Evolutionary conservation across 2,888 invertebrate species (phyloP), one percentile per base, ranked within the genome.

Genomic region (Anodontia alba): DNA sequence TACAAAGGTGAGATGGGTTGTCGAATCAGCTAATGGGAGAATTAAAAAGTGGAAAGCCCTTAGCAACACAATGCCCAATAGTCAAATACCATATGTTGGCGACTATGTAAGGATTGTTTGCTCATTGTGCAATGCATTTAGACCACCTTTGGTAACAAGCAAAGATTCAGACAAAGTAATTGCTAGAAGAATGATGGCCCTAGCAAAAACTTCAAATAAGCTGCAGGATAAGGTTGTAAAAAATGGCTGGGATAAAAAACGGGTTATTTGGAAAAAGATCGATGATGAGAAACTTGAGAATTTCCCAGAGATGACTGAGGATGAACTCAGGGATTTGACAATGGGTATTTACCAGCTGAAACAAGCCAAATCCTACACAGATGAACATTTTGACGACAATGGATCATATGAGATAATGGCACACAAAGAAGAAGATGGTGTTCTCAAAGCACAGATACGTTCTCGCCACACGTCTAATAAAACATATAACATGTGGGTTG

Each of bases 1-100:
- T 10, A 86, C 84, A 23, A 66, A 74, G 31, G 67, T 74, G 2
- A 33, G 67, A 20, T 74, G 74, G 66, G 74, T 74, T n/a, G 66
- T 74, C 3, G 67, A 66, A 49, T 49, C 49, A 31, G 71, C 67
- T 0, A 75, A 80, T 71, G 75, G 36, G 0, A 43, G 75, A 1
- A 66, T 80, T 31, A 80, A 80, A 51, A 70, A 71, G 23, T 80
- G 67, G 71, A 70, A 51, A 29, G 42, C 38, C n/a, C 38, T 79
- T 23, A 49, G 49, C 46, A 67, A 67, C 26, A 26, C 26, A 38
- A 42, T 67, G 67, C 36, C 67, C n/a, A 67, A 67, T 26, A 33
- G 23, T 33, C 67, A 67, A 42, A n/a, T 67, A 38, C 67, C 67
- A 33, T 67, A 23, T 33, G 26, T 67, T 33, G 67, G 67, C 1